Evolutionary conservation across 23 tunicate genomes (phyloP).

Genomic region (Corella eumyota): DNA sequence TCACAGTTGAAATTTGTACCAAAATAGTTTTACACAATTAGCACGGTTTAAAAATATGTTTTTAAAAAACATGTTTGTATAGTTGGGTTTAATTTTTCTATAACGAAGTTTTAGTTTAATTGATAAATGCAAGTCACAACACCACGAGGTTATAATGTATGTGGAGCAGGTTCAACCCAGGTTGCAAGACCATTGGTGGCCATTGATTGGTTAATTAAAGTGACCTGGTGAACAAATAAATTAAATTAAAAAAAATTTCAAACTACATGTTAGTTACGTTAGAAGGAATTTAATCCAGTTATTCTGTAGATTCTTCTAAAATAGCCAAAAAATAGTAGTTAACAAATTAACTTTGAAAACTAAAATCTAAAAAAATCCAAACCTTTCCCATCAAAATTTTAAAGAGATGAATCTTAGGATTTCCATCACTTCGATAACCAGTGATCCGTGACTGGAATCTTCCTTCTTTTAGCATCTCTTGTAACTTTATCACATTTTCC

Average conservation of each 20-base stretch:
- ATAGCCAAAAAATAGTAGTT: too few relatives aligned
- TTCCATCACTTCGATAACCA: slow-evolving; percentile 47
- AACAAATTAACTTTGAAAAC: background rate
- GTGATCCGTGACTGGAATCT: slow-evolving; percentile 41
- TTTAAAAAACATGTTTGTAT: too few relatives aligned
- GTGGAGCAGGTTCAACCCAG: slow-evolving; percentile 62
- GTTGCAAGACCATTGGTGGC: slow-evolving; percentile 49
- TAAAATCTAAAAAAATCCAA: background rate
- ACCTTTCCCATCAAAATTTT: slow-evolving; percentile 35
- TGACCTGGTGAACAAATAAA: slow-evolving; percentile 19
- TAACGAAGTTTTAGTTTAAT: background rate
- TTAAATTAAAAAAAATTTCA: background rate
- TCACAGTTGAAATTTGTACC: too few relatives aligned
- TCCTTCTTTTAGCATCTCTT: slow-evolving; percentile 51
- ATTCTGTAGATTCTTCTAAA: too few relatives aligned
- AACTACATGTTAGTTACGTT: too few relatives aligned
- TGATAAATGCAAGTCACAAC: background rate
- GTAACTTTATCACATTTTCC: slow-evolving; percentile 26
- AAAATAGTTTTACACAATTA: too few relatives aligned
- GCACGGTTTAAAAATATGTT: too few relatives aligned
- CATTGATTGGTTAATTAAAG: slow-evolving; percentile 30
- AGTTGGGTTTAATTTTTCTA: too few relatives aligned
- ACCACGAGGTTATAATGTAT: background rate
- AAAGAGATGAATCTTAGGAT: slow-evolving; percentile 41
- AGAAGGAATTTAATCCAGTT: too few relatives aligned